Evolutionary conservation across 1,140 invertebrate genomes (phyloP), one percentile per base, ranked within the genome.

Genomic region (Caenorhabditis tropicalis): DNA sequence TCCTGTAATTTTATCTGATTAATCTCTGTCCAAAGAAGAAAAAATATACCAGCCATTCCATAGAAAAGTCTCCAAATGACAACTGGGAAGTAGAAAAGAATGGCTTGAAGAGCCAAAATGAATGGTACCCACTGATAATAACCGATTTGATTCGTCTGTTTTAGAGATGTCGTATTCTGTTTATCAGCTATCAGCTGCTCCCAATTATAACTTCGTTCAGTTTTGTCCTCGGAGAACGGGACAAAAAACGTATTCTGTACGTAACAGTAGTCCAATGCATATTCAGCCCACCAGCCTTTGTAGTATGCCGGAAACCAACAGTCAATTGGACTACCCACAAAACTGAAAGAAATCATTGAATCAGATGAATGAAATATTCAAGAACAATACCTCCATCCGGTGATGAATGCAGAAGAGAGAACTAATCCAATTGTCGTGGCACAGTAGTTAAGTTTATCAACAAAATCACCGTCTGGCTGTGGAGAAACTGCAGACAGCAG

Each of bases 41-140:
- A 12, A 10, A 51, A 51, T 49, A 24, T 56, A 87, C 87, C 87
- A 33, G 86, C 86, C 31, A 58, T 81, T 74, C 87, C 89, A 56
- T 91, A 91, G 19, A 91, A 87, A 19, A 86, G 36, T 27, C 90
- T 70, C 93, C 93, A 93, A 36, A 93, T 84, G 19, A 91, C 91
- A 16, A 92, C 90, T 10, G 93, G 92, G 24, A 92, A 85, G 84
- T 93, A 93, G 89, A 93, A 93, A 31, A 92, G 70, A 60, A 93
- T 94, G 4, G 94, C 92, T 88, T 92, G 91, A 24, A 92, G 84
- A 29, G 91, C 91, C n/a, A 93, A 82, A 60, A 93, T 88, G 86
- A 93, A 91, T 1, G 90, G 90, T 12, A 93, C 92, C 92, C 92
- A 92, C 87, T 93, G 92, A 88, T 93, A 93, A 84, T 93, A 93